These are phyloP conservation scores for Pavo muticus DNA, from an alignment of 2,113 vertebrate genomes.

Conservation along the genomic window DNA sequence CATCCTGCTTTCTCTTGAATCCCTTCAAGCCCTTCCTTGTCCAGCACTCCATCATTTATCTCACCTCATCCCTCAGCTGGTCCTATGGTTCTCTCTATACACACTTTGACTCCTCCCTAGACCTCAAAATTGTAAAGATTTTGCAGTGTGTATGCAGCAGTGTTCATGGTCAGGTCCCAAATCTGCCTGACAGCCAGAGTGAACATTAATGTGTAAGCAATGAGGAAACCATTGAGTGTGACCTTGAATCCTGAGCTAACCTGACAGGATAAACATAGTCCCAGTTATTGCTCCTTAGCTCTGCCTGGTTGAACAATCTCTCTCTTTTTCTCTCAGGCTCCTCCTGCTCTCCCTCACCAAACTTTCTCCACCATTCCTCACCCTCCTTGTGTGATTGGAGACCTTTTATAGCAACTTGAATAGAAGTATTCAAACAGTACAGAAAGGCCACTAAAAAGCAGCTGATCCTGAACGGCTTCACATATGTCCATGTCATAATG, in stretches of 20 bases:
- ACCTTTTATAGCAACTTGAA: constrained; percentile 40
- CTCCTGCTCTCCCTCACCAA: background rate
- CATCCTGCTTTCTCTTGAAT: background rate
- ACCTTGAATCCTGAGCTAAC: constrained; percentile 62
- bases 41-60: constrained; percentile 1
- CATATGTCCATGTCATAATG: background rate
- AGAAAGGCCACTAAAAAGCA: constrained; percentile 34
- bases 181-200: background rate
- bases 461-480: constrained; percentile 16
- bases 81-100: background rate
- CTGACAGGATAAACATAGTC: constrained; percentile 56
- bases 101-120: constrained; percentile 24
- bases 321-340: constrained; percentile 39
- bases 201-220: background rate
- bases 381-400: constrained; percentile 24
- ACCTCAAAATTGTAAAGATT: background rate
- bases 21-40: background rate
- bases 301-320: constrained; percentile 46
- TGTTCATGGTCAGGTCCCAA: background rate
- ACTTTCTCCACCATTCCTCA: constrained; percentile 46
- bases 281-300: background rate
- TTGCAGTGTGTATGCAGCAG: constrained; percentile 30
- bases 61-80: background rate
- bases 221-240: constrained; percentile 55
- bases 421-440: constrained; percentile 34